Conservation (phyloP, 2,113 vertebrate species). For the Orthonyx spaldingii region DNA sequence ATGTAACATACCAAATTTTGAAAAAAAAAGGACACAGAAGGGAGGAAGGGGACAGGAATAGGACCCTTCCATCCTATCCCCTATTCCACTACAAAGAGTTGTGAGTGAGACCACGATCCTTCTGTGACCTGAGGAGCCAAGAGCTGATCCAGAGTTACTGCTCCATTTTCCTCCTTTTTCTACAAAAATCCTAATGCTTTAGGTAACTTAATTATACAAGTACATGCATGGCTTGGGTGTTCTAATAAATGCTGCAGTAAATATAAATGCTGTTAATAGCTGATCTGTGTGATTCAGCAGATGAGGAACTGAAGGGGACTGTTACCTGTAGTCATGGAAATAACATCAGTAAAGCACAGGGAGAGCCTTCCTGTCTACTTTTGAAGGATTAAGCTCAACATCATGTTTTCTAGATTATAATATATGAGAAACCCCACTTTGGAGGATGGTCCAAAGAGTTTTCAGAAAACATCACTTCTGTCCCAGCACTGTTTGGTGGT, state of each 20-base stretch:
- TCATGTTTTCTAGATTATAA: slow-evolving; percentile 73
- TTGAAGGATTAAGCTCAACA: not conserved
- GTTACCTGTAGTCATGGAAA: not conserved
- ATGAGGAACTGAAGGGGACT: not conserved
- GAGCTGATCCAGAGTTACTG: not conserved
- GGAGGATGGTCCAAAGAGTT: slow-evolving; percentile 73
- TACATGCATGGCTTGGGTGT: not conserved
- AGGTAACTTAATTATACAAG: not conserved
- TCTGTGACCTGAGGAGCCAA: not conserved
- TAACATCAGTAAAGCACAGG: not conserved
- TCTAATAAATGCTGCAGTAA: not conserved
- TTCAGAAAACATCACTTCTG: slow-evolving; percentile 70
- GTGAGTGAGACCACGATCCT: not conserved
- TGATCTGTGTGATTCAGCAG: not conserved
- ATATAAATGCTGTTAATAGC: not conserved
- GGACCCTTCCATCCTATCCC: not conserved
- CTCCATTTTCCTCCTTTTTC: not conserved
- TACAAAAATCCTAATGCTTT: not conserved
- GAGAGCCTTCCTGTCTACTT: not conserved
- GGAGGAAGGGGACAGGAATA: not conserved
- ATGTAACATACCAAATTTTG: not conserved
- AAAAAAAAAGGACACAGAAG: not conserved
- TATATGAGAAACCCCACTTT: slow-evolving; percentile 79
- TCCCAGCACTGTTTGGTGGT: slow-evolving; percentile 57
- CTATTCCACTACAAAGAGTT: not conserved